Percentiles rank a stretch among this genome's conserved stretches.
Evolutionary conservation across 2,888 invertebrate species (phyloP).

Genomic region (Dynastes maya): DNA sequence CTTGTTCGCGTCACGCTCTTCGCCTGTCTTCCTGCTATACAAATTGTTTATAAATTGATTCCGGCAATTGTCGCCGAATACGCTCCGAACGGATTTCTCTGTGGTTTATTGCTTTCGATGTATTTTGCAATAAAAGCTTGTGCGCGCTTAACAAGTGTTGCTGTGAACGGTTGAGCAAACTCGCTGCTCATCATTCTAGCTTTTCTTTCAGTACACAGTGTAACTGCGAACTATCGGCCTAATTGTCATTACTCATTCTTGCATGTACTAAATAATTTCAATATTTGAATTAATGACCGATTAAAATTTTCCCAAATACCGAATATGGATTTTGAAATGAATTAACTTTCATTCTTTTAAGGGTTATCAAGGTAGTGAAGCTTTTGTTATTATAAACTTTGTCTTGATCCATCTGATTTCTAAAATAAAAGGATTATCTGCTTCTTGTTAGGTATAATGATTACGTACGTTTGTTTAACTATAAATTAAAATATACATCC

Average conservation of each 20-base stretch:
- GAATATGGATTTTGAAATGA: too few relatives aligned
- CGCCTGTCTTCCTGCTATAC: conserved; percentile 35
- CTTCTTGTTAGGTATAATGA: too few relatives aligned
- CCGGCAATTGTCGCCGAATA: conserved; percentile 48
- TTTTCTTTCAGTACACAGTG: neutral
- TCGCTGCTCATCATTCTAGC: neutral
- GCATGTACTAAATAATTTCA: too few relatives aligned
- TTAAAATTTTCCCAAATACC: too few relatives aligned
- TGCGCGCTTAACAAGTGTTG: conserved; percentile 28
- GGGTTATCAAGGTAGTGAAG: too few relatives aligned
- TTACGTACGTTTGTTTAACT: too few relatives aligned
- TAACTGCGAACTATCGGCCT: neutral
- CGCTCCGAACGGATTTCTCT: conserved; percentile 12
- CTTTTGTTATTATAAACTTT: too few relatives aligned
- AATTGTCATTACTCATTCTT: neutral
- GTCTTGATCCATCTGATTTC: too few relatives aligned
- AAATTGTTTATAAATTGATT: conserved; percentile 49
- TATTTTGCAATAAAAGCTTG: conserved; percentile 26
- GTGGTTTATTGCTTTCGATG: conserved; percentile 30
- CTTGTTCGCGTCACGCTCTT: conserved; percentile 10
- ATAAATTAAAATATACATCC: too few relatives aligned
- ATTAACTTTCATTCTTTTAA: too few relatives aligned
- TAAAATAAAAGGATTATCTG: too few relatives aligned
- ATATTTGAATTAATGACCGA: too few relatives aligned
- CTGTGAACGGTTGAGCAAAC: neutral